Evolutionary conservation across 1,140 invertebrate species (phyloP), one percentile per base, ranked within the genome.

Genomic region (Sitobion miscanthi): DNA sequence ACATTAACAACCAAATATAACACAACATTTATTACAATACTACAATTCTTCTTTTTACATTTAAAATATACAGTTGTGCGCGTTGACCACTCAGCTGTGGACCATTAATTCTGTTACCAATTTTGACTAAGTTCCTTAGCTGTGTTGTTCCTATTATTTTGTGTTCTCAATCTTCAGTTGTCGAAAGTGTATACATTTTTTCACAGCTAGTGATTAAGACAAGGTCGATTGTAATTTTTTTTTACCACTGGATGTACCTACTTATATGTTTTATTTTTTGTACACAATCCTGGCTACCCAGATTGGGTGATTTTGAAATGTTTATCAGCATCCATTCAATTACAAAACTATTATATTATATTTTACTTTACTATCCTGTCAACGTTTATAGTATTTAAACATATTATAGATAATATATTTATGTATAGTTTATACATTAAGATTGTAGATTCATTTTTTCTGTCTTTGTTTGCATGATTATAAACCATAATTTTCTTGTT

Each of bases 101-200:
- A 83, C 77, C 6, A 83, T 38, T 83, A n/a, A 77, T 77, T 83
- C 20, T 83, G 77, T 83, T 83, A 83, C n/a, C 77, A 35, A 83
- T 38, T 83, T 83, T 38, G 5, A 38, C 42, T 86, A 47, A 45
- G 38, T 86, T 86, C 14, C 38, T 45, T 86, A 86, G 42, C 45
- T 47, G 25, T 47, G 25, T 85, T 30, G 38, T 86, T 86, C 85
- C 85, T 86, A 86, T 86, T 86, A 30, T 47, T 86, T 86, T 77
- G 30, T 77, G 14, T 77, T 77, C 4, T 77, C 62, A 69, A 69
- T 69, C 30, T 69, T 69, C 62, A 45, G 14, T 45, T 45, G 83
- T 45, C 25, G 3, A 86, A 47, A 86, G 38, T 85, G 23, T 6
- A 25, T 54, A 54, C 52, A 54, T 54, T 54, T 17, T 83, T 83